A percentile compares a stretch with the other conserved stretches of the same genome.
Conservation (phyloP, 2,888 invertebrate species). For the Drosophila mimetica region DNA sequence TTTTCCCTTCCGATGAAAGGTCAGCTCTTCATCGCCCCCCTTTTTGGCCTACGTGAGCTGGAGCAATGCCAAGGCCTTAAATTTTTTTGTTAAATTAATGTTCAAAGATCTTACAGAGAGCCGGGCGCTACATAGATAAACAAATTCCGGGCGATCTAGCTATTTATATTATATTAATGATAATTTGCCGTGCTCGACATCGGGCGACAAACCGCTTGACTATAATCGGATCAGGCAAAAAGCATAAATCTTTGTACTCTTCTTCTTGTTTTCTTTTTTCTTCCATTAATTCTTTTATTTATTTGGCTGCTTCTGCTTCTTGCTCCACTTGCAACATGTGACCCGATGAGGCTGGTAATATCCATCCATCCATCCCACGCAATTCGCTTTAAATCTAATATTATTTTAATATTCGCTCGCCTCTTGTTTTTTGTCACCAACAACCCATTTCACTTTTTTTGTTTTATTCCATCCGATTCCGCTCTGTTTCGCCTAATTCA, state of each 20-base stretch:
- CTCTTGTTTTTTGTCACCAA: conserved; percentile 27
- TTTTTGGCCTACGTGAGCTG: conserved; percentile 66
- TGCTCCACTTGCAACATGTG: conserved; percentile 48
- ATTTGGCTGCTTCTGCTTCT: conserved; percentile 31
- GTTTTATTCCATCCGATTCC: conserved; percentile 9
- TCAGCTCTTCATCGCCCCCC: conserved; percentile 2
- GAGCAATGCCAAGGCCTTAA: conserved; percentile 75
- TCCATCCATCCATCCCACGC: conserved; percentile 25
- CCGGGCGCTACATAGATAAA: conserved; percentile 27
- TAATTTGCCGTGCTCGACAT: conserved; percentile 75
- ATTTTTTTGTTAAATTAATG: conserved; percentile 44
- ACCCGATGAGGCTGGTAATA: conserved; percentile 13
- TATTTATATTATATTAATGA: conserved; percentile 78
- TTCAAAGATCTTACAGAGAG: conserved; percentile 32
- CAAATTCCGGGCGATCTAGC: conserved; percentile 65
- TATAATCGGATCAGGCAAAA: conserved; percentile 50
- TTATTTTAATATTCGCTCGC: conserved; percentile 35
- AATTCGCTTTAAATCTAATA: conserved; percentile 39
- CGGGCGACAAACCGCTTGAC: conserved; percentile 61
- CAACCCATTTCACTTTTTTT: conserved; percentile 20
- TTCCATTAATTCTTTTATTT: conserved; percentile 45
- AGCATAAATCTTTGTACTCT: conserved; percentile 62
- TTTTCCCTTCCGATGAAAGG: conserved; percentile 20
- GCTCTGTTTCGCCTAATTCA: conserved; percentile 52
- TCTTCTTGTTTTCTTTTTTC: conserved; percentile 13